These are phyloP conservation scores for Melanotus villosus DNA, from an alignment of 2,888 invertebrate genomes.

Conservation along the genomic window DNA sequence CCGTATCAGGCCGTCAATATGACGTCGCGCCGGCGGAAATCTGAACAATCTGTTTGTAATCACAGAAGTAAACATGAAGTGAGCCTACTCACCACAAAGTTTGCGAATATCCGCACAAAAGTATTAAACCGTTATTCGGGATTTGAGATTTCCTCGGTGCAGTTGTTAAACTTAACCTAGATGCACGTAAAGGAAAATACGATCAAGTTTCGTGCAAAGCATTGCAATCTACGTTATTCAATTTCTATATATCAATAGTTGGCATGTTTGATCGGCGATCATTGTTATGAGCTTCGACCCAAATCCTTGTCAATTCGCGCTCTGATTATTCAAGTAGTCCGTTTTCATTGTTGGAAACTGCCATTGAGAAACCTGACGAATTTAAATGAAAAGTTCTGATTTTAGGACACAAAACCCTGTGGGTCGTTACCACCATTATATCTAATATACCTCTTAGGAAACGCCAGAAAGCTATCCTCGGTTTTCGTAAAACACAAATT, in stretches of 20 bases:
- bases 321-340: conserved; percentile 39
- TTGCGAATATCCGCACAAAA: not conserved
- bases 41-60: conserved; percentile 38
- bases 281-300: conserved; percentile 38
- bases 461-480: conserved; percentile 1
- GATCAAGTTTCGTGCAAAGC: conserved; percentile 3
- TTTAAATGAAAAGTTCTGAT: conserved; percentile 32
- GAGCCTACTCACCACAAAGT: not conserved
- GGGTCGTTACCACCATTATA: conserved; percentile 4
- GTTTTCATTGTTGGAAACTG: conserved; percentile 23
- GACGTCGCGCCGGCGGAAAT: conserved; percentile 34
- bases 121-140: not conserved
- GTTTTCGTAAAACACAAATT: not conserved
- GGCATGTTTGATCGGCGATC: conserved; percentile 38
- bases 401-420: conserved; percentile 23
- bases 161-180: no score
- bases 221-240: conserved; percentile 17
- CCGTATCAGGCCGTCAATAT: conserved; percentile 34
- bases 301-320: conserved; percentile 34
- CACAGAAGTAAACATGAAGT: conserved; percentile 38
- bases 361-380: conserved; percentile 29
- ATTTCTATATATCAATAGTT: conserved; percentile 37
- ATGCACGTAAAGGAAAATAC: conserved; percentile 3
- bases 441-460: conserved; percentile 2
- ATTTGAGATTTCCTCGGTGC: not conserved